A percentile compares a stretch with the other conserved stretches of the same genome.
Evolutionary conservation across 1,140 invertebrate genomes (phyloP).

Genomic region (Drosophila sechellia): DNA sequence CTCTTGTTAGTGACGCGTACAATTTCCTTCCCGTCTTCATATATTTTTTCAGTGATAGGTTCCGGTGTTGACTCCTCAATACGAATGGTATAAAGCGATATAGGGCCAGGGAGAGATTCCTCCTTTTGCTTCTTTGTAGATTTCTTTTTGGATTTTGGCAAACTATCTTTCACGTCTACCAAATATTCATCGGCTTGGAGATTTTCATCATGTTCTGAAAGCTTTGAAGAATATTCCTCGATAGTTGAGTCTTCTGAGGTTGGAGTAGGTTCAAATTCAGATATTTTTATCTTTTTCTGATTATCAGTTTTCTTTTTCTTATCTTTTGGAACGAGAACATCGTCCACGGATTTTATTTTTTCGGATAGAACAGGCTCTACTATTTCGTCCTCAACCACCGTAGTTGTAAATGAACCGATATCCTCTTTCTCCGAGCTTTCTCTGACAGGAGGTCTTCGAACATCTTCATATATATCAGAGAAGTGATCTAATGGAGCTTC

Average conservation of each 20-base stretch:
- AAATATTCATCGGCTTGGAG: conserved; percentile 31
- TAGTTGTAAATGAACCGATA: conserved; percentile 52
- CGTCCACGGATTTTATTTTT: conserved; percentile 28
- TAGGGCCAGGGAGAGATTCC: conserved; percentile 1
- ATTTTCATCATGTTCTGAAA: conserved; percentile 36
- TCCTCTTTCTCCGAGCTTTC: conserved; percentile 25
- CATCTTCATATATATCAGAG: conserved; percentile 54
- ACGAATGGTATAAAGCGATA: conserved; percentile 55
- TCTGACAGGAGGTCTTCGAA: background rate
- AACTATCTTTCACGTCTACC: conserved; percentile 41
- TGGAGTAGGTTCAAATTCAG: conserved; percentile 28
- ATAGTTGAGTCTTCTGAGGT: conserved; percentile 4
- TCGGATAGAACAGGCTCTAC: conserved; percentile 10
- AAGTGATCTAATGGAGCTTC: conserved; percentile 63
- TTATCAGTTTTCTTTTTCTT: conserved; percentile 80
- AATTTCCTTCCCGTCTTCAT: conserved; percentile 78
- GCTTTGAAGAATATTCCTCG: conserved; percentile 4
- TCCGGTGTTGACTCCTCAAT: conserved; percentile 81
- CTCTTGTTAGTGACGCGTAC: conserved; percentile 69
- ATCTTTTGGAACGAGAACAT: conserved; percentile 23
- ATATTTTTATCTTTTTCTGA: conserved; percentile 65
- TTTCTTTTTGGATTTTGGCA: conserved; percentile 67
- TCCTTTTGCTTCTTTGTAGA: conserved; percentile 31
- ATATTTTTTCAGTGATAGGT: conserved; percentile 61
- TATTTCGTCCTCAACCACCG: conserved; percentile 48